Conservation (phyloP, 2,113 vertebrate species). For the Tor tambroides region DNA sequence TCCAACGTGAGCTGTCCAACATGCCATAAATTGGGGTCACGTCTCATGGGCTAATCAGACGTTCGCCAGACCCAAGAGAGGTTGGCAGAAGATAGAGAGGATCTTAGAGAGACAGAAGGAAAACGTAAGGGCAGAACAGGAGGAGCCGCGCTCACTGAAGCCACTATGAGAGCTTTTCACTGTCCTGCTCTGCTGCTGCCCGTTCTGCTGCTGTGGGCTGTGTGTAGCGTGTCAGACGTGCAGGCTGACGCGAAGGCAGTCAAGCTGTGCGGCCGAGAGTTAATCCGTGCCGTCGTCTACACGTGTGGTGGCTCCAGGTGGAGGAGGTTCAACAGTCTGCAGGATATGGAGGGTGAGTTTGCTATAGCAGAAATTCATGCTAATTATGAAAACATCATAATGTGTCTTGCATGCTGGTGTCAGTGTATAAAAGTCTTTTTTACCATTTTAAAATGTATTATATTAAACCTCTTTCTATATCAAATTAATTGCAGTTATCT, state of each 20-base stretch:
- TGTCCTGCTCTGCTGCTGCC: conserved; percentile 57
- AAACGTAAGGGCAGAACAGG: not conserved
- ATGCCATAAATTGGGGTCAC: conserved; percentile 46
- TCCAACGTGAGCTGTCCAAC: not conserved
- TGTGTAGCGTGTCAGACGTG: conserved; percentile 56
- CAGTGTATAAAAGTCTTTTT: not conserved
- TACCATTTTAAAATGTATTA: not conserved
- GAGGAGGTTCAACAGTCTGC: conserved; percentile 71
- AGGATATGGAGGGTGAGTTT: conserved; percentile 74
- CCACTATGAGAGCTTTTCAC: conserved; percentile 66
- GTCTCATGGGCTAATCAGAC: not conserved
- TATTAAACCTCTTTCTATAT: not conserved
- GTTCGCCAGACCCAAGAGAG: conserved; percentile 17
- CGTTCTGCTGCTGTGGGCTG: conserved; percentile 70
- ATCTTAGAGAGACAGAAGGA: not conserved
- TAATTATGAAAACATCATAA: not conserved
- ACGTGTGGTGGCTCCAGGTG: conserved; percentile 89
- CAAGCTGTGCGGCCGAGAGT: conserved; percentile 86
- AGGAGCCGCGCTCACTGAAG: not conserved
- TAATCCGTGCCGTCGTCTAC: conserved; percentile 84
- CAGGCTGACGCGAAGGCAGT: conserved; percentile 67
- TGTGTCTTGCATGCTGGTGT: not conserved
- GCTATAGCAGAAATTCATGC: not conserved
- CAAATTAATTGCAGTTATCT: not conserved
- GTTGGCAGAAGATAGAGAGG: not conserved